Evolutionary conservation across 2,797 vertebrate genomes (phyloP), one percentile per base, ranked within the genome.

Genomic region (Limnodromus scolopaceus): DNA sequence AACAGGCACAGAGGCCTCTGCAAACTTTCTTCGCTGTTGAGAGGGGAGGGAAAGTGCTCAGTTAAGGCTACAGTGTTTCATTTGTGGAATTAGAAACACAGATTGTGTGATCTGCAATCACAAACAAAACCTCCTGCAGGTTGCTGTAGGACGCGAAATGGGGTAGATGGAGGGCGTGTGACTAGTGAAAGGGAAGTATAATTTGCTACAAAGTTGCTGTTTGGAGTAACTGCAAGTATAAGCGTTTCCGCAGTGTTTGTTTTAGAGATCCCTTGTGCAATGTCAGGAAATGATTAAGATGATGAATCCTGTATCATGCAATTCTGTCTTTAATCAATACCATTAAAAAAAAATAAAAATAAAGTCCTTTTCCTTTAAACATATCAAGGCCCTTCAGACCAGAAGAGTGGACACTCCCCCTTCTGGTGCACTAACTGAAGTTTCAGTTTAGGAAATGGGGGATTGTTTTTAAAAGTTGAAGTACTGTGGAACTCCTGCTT

Each of bases 121-220:
- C 28, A 24, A 36, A 23, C 11, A 45, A 24, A 36, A 63, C 9
- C 54, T 65, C 34, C 27, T 53, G 25, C 34, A 6, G 51, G 5
- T 23, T 43, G 14, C 43, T 25, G 36, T 16, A 15, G 1, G 4
- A 4, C 57, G 45, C 32, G n/a, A 17, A 1, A 16, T 48, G 0
- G 1, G n/a, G 57, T 61, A 22, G 57, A 13, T 28, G 32, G 43
- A 72, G 30, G 25, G 43, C 0, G 3, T 78, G 65, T 53, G 58
- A 46, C 2, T 7, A 27, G 85, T 16, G 39, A 84, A 66, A 87
- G 45, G 64, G 71, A 87, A 69, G 34, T 28, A 3, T 3, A 19
- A 30, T 45, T 63, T 39, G 36, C 16, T 38, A n/a, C 3, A 1
- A 45, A 78, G 28, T 41, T 54, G 16, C n/a, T 49, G 64, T 32